Percentiles rank a stretch among this genome's conserved stretches.
phyloP scores from a whole-genome alignment of 2,797 vertebrate genomes.

The Chiloscyllium punctatum region DNA sequence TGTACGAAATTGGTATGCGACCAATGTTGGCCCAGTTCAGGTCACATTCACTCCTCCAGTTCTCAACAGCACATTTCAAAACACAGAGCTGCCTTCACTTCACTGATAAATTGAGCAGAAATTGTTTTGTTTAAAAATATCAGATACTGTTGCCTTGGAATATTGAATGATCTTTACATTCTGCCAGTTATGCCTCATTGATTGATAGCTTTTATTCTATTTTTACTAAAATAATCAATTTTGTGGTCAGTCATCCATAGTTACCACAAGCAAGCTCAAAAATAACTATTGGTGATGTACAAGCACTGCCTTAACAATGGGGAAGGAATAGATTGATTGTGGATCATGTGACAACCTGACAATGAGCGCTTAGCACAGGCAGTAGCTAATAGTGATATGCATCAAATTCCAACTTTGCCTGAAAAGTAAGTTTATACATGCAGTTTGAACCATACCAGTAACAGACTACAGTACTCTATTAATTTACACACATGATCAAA shows the following conservation, averaged over 20 bases:
- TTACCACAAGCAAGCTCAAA: background rate
- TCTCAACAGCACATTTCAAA: background rate
- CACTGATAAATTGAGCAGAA: background rate
- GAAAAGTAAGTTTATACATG: slow-evolving; percentile 8
- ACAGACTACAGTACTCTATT: background rate
- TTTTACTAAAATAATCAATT: background rate
- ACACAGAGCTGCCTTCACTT: background rate
- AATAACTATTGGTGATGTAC: background rate
- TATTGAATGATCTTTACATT: background rate
- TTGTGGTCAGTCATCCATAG: background rate
- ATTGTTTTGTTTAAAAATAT: background rate
- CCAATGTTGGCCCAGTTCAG: background rate
- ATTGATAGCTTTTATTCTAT: background rate
- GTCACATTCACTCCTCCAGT: background rate
- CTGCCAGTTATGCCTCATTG: background rate
- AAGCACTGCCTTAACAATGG: background rate
- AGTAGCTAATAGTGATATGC: background rate
- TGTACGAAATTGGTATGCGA: background rate
- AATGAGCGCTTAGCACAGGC: background rate
- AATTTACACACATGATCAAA: background rate
- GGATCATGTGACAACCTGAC: background rate
- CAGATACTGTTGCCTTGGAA: background rate
- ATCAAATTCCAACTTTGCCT: background rate
- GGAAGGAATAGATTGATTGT: background rate
- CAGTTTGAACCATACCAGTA: slow-evolving; percentile 2